Conservation (phyloP, 2,797 vertebrate genomes). For the Dendrocincla fuliginosa region DNA sequence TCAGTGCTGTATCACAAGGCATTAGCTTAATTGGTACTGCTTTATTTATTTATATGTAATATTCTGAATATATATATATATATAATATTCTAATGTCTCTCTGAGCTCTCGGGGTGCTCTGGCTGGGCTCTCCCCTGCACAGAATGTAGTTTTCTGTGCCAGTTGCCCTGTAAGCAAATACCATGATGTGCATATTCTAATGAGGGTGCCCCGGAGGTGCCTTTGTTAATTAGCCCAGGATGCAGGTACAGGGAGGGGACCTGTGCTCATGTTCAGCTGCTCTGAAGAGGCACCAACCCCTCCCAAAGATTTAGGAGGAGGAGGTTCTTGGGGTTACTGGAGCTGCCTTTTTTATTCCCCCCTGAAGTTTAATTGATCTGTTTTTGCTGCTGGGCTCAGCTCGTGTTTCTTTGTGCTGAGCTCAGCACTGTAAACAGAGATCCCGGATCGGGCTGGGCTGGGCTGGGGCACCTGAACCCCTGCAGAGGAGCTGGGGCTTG, state of each 20-base stretch:
- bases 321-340: neutral
- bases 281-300: neutral
- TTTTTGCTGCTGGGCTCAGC: neutral
- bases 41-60: neutral
- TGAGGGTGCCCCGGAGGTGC: neutral
- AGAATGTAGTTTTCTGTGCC: neutral
- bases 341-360: neutral
- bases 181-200: rapidly evolving
- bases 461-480: neutral
- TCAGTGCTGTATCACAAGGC: neutral
- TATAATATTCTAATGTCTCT: neutral
- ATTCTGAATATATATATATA: neutral
- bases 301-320: neutral
- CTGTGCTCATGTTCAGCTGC: neutral
- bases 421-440: neutral
- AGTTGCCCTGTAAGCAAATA: neutral
- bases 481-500: neutral
- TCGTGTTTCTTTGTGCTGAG: neutral
- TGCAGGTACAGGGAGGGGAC: neutral
- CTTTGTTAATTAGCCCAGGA: neutral
- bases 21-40: neutral
- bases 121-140: neutral
- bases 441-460: neutral
- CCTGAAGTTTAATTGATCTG: neutral
- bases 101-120: neutral